A percentile compares a stretch with the other conserved stretches of the same genome.
Evolutionary conservation across 2,797 vertebrate species (phyloP).

Genomic region (Smutsia gigantea): DNA sequence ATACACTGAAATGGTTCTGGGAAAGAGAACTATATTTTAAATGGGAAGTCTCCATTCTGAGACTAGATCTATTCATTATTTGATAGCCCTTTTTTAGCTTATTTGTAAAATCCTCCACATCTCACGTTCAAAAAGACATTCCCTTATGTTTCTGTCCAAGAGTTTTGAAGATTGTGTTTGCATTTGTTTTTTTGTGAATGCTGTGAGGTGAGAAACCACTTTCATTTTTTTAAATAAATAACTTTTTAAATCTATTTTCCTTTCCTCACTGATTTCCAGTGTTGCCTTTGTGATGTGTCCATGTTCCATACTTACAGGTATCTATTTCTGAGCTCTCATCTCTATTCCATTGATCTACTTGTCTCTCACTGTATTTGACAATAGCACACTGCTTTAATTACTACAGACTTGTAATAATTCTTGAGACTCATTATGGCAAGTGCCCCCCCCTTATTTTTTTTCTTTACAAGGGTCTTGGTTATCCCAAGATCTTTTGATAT

Average conservation of each 20-base stretch:
- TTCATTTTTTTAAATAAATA: background rate
- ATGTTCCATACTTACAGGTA: background rate
- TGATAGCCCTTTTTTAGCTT: background rate
- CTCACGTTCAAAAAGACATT: background rate
- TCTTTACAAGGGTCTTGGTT: background rate
- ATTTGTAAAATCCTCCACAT: background rate
- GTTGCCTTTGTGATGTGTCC: background rate
- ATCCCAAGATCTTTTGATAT: background rate
- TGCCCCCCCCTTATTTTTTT: background rate
- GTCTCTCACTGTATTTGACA: background rate
- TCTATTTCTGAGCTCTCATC: background rate
- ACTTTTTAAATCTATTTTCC: background rate
- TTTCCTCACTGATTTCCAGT: background rate
- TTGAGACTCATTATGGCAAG: background rate
- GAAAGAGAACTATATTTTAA: background rate
- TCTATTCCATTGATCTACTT: background rate
- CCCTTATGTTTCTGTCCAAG: background rate
- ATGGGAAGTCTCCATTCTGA: background rate
- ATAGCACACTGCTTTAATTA: background rate
- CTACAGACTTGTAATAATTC: background rate
- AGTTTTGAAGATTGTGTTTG: background rate
- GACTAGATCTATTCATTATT: background rate
- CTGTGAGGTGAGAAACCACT: background rate
- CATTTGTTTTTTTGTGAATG: background rate
- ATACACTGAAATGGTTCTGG: background rate